Evolutionary conservation across 2,113 vertebrate species (phyloP).

Genomic region (Thamnophis sirtalis): DNA sequence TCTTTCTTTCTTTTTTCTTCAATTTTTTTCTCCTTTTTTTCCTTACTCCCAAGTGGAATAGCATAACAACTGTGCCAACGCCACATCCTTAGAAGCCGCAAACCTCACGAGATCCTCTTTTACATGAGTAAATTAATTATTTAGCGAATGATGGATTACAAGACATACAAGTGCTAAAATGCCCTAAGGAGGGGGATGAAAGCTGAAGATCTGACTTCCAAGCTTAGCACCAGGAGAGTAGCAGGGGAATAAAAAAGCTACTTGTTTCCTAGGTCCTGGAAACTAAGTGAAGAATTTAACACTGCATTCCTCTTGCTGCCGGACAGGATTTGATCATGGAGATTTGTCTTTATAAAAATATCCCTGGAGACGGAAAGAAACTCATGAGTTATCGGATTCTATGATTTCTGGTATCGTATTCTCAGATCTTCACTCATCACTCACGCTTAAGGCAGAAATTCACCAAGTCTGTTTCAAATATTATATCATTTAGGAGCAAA

Average conservation of each 20-base stretch:
- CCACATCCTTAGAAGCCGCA: conserved; percentile 35
- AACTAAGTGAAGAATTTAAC: conserved; percentile 17
- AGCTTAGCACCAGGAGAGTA: not conserved
- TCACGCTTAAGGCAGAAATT: not conserved
- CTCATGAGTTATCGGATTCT: not conserved
- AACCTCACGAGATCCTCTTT: conserved; percentile 21
- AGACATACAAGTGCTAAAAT: conserved; percentile 46
- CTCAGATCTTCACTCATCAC: not conserved
- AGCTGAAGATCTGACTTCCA: conserved; percentile 31
- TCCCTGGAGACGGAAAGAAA: not conserved
- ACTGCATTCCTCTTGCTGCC: rapidly evolving
- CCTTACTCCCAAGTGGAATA: conserved; percentile 17
- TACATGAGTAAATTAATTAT: conserved; percentile 61
- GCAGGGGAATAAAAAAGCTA: conserved; percentile 3
- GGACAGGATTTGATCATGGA: not conserved
- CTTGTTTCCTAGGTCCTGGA: not conserved
- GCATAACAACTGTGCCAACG: conserved; percentile 35
- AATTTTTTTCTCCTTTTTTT: not conserved
- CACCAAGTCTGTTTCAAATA: not conserved
- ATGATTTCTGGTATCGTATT: not conserved
- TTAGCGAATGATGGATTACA: conserved; percentile 51
- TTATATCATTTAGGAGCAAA: not conserved
- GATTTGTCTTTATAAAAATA: not conserved
- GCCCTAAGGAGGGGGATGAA: conserved; percentile 45
- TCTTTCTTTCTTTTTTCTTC: not conserved